A percentile compares a stretch with the other conserved stretches of the same genome.
Conservation (phyloP, 2,113 vertebrate species). For the Recurvirostra avosetta region DNA sequence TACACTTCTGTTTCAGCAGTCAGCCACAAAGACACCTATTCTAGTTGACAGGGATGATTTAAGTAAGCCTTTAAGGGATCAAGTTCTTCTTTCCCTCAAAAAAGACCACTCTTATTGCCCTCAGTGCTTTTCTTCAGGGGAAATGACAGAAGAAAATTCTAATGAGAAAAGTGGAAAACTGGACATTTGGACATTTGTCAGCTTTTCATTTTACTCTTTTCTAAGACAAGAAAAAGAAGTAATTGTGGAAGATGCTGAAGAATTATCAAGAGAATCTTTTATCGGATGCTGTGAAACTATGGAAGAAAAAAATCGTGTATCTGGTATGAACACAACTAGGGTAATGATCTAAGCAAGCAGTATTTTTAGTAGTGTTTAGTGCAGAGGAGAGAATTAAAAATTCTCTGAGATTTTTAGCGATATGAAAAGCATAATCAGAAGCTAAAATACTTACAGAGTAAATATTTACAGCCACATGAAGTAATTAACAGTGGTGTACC, state of each 20-base stretch:
- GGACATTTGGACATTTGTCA: background rate
- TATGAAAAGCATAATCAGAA: background rate
- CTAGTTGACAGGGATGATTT: background rate
- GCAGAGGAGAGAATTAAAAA: background rate
- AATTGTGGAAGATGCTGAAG: background rate
- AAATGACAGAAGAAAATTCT: background rate
- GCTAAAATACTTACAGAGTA: background rate
- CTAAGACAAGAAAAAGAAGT: background rate
- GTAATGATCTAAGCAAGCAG: background rate
- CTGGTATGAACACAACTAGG: background rate
- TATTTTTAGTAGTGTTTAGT: background rate
- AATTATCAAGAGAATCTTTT: background rate
- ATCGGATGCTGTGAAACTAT: background rate
- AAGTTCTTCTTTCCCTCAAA: background rate
- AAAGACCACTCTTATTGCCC: fast-evolving
- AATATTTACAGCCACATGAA: background rate
- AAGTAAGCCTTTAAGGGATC: background rate
- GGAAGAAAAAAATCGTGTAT: background rate
- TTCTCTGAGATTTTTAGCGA: background rate
- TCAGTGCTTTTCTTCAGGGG: background rate
- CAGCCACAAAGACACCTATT: background rate
- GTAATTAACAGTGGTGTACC: background rate
- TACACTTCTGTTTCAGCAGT: background rate
- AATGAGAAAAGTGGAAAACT: background rate
- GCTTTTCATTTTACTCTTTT: background rate